Evolutionary conservation across 2,797 vertebrate species (phyloP).

Genomic region (Anableps anableps): DNA sequence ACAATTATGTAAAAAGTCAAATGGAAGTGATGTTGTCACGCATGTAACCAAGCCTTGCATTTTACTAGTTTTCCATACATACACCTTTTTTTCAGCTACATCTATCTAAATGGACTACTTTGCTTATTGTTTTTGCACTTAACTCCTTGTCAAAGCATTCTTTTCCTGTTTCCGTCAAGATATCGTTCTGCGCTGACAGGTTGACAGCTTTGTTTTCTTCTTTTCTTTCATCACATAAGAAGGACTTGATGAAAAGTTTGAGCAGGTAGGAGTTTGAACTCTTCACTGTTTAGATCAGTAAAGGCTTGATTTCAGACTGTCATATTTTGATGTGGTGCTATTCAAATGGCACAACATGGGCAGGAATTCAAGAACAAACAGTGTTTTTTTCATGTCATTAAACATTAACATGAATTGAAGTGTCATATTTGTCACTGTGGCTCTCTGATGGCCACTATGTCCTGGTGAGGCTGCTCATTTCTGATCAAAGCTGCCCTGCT

Average conservation of each 20-base stretch:
- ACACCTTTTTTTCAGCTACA: neutral
- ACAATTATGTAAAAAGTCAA: neutral
- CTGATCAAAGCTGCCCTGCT: constrained; percentile 63
- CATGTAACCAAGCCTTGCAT: neutral
- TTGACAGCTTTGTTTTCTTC: constrained; percentile 23
- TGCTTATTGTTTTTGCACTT: neutral
- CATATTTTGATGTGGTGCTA: constrained; percentile 8
- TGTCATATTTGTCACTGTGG: constrained; percentile 28
- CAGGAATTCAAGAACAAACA: constrained; percentile 1
- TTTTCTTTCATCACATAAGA: constrained; percentile 20
- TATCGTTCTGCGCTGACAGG: constrained; percentile 10
- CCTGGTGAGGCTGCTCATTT: constrained; percentile 31
- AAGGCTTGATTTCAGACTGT: constrained; percentile 19
- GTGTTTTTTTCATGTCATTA: constrained; percentile 27
- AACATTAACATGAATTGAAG: constrained; percentile 37
- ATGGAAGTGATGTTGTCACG: neutral
- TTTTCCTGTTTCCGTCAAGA: constrained; percentile 15
- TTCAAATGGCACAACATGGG: neutral
- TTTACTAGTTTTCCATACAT: constrained; percentile 10
- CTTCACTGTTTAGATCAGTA: constrained; percentile 19
- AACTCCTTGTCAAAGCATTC: constrained; percentile 11
- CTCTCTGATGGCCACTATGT: constrained; percentile 50
- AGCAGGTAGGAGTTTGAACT: constrained; percentile 3
- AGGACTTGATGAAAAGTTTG: constrained; percentile 13
- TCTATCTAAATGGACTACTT: constrained; percentile 8